Base-by-base conservation (phyloP, 2,888 invertebrate species). In the Drosophila bunnanda region DNA sequence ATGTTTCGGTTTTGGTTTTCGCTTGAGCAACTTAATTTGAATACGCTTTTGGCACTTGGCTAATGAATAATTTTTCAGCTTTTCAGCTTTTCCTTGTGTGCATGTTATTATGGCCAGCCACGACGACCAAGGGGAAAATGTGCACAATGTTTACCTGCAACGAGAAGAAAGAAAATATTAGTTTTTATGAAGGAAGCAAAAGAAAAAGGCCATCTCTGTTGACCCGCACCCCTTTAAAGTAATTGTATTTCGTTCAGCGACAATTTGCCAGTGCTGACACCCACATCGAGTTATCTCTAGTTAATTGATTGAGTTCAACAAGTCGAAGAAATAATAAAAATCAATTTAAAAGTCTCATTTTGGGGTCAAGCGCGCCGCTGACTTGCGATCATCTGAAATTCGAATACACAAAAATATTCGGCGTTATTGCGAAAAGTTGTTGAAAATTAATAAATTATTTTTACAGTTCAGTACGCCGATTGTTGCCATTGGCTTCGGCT, bases 261-360 rank as follows among this genome's bases (percentile, higher is more conserved):
- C 79, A 79, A 82, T 73, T 80, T 80, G 71, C 64, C 58, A 52
- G 38, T 48, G 61, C 73, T 72, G 80, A 88, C 85, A 88, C 88
- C 88, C 88, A 88, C 88, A 66, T 73, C 78, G 71, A 87, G 70
- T 79, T 82, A 82, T 83, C 89, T 85, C 52, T 52, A 61, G 80
- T 84, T 90, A 90, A 89, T 90, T 89, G 89, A 90, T 89, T 90
- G 90, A 80, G 90, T 90, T 90, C 90, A 89, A 90, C 77, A 81
- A 90, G 90, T 87, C 89, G 70, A 88, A 72, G 75, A 84, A 79
- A 81, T 88, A 89, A 90, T 89, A 79, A 90, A 90, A 90, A 89
- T 89, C 89, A 89, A 89, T 89, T 89, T 73, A 76, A 80, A 70
- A 60, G 60, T 67, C 62, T 67, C 43, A 54, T 75, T 87, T 85